Percentiles rank a stretch among this genome's conserved stretches.
These are phyloP conservation scores for Hippocampus barbouri DNA, from an alignment of 2,113 vertebrate genomes.

Conservation along the genomic window DNA sequence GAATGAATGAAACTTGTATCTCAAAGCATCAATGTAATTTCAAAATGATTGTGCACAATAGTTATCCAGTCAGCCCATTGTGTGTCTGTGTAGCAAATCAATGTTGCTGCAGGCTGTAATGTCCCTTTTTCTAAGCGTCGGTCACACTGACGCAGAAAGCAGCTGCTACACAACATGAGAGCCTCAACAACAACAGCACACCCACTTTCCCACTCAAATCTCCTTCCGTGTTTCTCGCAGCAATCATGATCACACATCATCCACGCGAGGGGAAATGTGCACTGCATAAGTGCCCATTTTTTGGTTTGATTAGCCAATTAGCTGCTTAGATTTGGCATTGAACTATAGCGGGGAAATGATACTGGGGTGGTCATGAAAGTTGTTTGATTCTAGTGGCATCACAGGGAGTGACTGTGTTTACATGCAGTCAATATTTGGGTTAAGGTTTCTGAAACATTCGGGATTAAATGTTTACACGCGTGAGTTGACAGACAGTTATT, in stretches of 20 bases:
- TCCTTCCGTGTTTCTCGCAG: neutral
- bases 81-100: neutral
- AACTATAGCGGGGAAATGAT: neutral
- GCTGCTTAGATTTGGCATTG: neutral
- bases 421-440: too few relatives aligned
- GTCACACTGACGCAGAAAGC: slow-evolving; percentile 9
- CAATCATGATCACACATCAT: neutral
- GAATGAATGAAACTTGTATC: too few relatives aligned
- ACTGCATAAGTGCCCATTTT: neutral
- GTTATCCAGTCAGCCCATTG: neutral
- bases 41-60: neutral
- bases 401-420: too few relatives aligned
- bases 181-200: neutral
- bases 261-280: neutral
- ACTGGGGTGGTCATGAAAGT: neutral
- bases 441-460: too few relatives aligned
- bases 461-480: too few relatives aligned
- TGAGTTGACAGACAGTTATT: too few relatives aligned
- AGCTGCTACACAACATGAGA: slow-evolving; percentile 5
- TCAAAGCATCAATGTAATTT: too few relatives aligned
- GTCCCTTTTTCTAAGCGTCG: neutral
- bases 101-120: neutral
- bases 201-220: neutral
- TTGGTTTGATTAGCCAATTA: neutral
- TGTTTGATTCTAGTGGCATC: neutral